These are phyloP conservation scores for Spea bombifrons DNA, from an alignment of 2,113 vertebrate species.

Conservation along the genomic window DNA sequence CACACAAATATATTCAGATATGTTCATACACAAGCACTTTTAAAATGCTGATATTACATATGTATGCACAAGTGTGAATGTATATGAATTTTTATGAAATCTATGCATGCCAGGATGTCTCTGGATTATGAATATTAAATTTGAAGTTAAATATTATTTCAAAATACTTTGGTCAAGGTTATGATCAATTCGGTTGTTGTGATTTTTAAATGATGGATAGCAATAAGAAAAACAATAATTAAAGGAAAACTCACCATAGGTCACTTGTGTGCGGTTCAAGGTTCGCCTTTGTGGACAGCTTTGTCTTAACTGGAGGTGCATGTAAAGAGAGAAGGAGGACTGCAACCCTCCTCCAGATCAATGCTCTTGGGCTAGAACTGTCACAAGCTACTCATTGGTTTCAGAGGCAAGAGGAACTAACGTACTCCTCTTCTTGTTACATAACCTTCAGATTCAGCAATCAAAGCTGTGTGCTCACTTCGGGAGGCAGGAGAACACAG, in stretches of 20 bases:
- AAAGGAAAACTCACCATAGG: slow-evolving; percentile 35
- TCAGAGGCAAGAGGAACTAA: slow-evolving; percentile 65
- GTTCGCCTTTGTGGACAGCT: slow-evolving; percentile 53
- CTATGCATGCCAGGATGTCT: too few species aligned
- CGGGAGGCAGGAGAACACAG: slow-evolving; percentile 46
- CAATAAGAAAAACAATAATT: background rate
- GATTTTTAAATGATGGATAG: too few species aligned
- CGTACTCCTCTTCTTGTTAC: slow-evolving; percentile 65
- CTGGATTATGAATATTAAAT: too few species aligned
- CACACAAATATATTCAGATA: too few species aligned
- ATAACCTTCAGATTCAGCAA: slow-evolving; percentile 66
- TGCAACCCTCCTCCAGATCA: slow-evolving; percentile 53
- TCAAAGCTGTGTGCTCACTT: slow-evolving; percentile 54
- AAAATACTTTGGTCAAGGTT: too few species aligned
- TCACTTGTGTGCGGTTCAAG: slow-evolving; percentile 39
- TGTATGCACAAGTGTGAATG: too few species aligned
- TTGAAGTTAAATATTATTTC: too few species aligned
- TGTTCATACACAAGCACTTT: too few species aligned
- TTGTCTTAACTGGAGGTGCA: slow-evolving; percentile 54
- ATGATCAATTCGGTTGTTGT: too few species aligned
- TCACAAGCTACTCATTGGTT: slow-evolving; percentile 64
- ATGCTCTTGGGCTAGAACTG: slow-evolving; percentile 61
- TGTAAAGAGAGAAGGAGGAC: slow-evolving; percentile 52
- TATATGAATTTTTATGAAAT: too few species aligned
- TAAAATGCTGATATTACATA: too few species aligned